Evolutionary conservation across 2,888 invertebrate genomes (phyloP), one percentile per base, ranked within the genome.

Genomic region (Caenorhabditis virilis): DNA sequence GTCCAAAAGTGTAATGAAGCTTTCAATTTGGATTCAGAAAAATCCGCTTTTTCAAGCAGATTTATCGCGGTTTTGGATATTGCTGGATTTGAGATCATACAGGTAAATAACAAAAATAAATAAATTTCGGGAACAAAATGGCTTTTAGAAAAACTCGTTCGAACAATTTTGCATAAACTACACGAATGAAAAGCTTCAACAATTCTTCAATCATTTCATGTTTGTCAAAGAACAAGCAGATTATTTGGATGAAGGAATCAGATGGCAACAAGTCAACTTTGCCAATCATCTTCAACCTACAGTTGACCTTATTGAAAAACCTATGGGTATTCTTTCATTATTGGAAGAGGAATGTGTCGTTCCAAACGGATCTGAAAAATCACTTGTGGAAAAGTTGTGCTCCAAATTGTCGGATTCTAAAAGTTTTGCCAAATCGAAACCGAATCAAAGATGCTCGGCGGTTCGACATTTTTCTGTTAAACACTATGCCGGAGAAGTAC

Each of bases 231-330:
- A 81, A 56, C 77, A 79, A 61, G 68, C 67, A 20, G 81, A 82
- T 49, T 82, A 82, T 59, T 49, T 72, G 43, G 71, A 71, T 26
- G 82, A 82, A 54, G 74, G 78, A 15, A 75, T 82, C 57, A 60
- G 70, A 42, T 82, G 94, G 94, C 88, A 88, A 77, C 93, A 93
- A 88, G 93, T 93, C 86, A 93, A 94, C 89, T 95, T 93, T 53
- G 79, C 78, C 16, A 69, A 76, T 35, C 82, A 82, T 50, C 64
- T 82, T 0, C 78, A 80, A 50, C 75, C 74, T 3, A 78, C 82
- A 9, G 80, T 82, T 39, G 74, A 78, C 41, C 50, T 82, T 35
- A 78, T 82, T 52, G 82, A 82, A 52, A 76, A 75, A 70, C 80
- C 80, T 15, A 69, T 82, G 60, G 82, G 82, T 7, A 55, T 82